Conservation (phyloP, 2,113 vertebrate species). For the Megalops atlanticus region DNA sequence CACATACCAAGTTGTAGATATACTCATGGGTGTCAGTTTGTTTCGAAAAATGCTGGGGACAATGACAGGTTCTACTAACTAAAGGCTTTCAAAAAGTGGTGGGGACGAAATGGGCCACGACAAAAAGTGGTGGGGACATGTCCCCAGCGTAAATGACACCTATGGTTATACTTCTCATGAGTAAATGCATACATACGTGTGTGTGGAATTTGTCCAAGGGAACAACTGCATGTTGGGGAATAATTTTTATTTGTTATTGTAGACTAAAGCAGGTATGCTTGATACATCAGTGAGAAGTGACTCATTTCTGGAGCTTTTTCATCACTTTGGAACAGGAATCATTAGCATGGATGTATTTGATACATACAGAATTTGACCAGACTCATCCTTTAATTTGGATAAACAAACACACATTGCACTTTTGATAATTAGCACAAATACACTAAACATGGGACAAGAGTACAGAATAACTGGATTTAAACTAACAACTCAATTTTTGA, state of each 20-base stretch:
- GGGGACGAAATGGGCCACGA: too few relatives aligned
- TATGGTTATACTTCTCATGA: too few relatives aligned
- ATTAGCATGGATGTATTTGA: background rate
- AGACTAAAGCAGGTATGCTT: background rate
- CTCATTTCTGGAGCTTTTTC: background rate
- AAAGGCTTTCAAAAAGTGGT: too few relatives aligned
- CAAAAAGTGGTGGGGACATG: too few relatives aligned
- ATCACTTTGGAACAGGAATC: background rate
- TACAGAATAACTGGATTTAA: background rate
- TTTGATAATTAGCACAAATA: slow-evolving; percentile 10
- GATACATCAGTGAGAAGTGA: background rate
- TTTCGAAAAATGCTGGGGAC: too few relatives aligned
- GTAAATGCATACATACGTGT: too few relatives aligned
- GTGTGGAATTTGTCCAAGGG: background rate
- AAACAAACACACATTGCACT: background rate
- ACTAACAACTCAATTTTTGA: slow-evolving; percentile 1
- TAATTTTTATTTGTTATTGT: background rate
- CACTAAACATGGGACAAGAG: background rate
- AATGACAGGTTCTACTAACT: too few relatives aligned
- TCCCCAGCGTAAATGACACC: too few relatives aligned
- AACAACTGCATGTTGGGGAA: background rate
- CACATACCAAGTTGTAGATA: background rate
- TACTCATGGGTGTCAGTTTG: background rate
- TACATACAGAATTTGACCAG: background rate
- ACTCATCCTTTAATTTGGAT: background rate